These are phyloP conservation scores for Poeciliopsis retropinna DNA, from an alignment of 2,113 vertebrate genomes.

Conservation along the genomic window DNA sequence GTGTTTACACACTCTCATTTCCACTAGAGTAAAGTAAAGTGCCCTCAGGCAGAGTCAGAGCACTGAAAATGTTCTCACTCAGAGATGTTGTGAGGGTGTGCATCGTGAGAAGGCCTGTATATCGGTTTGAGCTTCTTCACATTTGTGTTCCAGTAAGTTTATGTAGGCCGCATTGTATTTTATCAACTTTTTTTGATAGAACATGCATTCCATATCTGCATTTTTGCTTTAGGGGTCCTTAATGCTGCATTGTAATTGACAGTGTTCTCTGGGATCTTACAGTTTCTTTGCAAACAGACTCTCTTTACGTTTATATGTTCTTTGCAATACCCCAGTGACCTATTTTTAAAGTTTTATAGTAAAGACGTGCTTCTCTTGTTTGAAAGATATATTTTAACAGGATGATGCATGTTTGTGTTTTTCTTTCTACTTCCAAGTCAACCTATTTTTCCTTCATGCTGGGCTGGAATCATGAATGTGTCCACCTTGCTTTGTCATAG, in stretches of 20 bases:
- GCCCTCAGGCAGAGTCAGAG: slow-evolving; percentile 39
- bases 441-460: background rate
- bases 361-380: background rate
- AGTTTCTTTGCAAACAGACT: background rate
- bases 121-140: background rate
- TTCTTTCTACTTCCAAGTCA: background rate
- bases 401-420: background rate
- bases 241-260: background rate
- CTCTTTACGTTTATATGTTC: background rate
- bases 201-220: background rate
- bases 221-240: background rate
- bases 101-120: slow-evolving; percentile 6
- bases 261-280: background rate
- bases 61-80: slow-evolving; percentile 24
- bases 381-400: background rate
- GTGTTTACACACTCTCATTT: slow-evolving; percentile 64
- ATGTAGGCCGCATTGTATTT: background rate
- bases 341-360: slow-evolving; percentile 22
- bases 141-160: background rate
- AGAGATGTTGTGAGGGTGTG: slow-evolving; percentile 4
- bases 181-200: background rate
- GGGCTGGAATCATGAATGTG: background rate
- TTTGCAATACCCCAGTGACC: slow-evolving; percentile 22
- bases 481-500: background rate
- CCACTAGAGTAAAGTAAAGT: slow-evolving; percentile 64